A percentile compares a stretch with the other conserved stretches of the same genome.
Conservation (phyloP, 1,140 invertebrate species). For the Triops cancriformis region DNA sequence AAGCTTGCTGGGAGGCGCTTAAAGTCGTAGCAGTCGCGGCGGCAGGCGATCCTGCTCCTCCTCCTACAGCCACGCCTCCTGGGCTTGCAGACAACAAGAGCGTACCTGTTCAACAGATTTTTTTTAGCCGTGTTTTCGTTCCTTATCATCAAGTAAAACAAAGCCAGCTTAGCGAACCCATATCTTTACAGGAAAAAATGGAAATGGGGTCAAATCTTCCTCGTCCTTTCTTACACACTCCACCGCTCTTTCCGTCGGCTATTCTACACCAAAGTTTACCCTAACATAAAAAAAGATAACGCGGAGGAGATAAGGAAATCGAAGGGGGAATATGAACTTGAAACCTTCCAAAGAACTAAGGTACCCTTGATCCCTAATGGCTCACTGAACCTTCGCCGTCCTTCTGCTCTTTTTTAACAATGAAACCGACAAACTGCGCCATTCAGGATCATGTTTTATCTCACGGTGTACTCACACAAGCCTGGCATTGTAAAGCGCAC, state of each 20-base stretch:
- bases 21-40: constrained; percentile 24
- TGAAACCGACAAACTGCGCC: neutral
- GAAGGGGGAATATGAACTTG: no score
- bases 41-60: constrained; percentile 7
- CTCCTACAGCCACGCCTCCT: neutral
- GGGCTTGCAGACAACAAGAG: neutral
- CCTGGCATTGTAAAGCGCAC: neutral
- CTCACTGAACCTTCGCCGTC: no score
- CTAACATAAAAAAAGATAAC: neutral
- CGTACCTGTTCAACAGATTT: neutral
- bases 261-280: neutral
- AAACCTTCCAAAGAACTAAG: no score
- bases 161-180: neutral
- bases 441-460: neutral
- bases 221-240: neutral
- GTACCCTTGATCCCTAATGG: no score
- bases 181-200: neutral
- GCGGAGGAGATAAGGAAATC: neutral
- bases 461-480: neutral
- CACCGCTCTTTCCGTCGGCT: neutral
- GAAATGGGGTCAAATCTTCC: neutral
- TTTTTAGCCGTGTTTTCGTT: neutral
- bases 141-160: neutral
- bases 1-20: constrained; percentile 29
- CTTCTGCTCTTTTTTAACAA: neutral